Evolutionary conservation across 2,797 vertebrate genomes (phyloP), one percentile per base, ranked within the genome.

Genomic region (Pteropus rufus): DNA sequence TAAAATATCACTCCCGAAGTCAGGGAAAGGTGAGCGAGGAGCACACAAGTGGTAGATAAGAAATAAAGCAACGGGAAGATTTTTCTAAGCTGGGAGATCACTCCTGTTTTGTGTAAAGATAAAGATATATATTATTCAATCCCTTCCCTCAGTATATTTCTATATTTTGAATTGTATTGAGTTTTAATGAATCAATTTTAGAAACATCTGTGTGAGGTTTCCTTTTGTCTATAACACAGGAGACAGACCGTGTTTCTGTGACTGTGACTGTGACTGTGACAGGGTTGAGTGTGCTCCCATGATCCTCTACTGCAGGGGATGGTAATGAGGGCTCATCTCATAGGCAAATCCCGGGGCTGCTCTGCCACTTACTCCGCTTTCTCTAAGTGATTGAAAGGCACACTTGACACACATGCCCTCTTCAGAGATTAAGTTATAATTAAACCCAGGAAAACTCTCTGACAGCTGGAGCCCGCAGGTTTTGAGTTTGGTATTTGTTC

Each of bases 381-480:
- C 88, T 87, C 65, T 46, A 93, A 89, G 89, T 94, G 96, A 96
- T 65, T 91, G 96, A 95, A 91, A 95, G 91, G 92, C 77, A 77
- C 79, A 95, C 90, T 93, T 96, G 94, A 95, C 89, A 95, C 11
- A 86, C 44, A 92, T 60, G 24, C 94, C 73, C 44, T 98, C 96
- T 95, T 77, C 79, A 34, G 92, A 94, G 89, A 95, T 92, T 79
- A 39, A 58, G 92, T 91, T 96, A 2, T 85, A 97, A 98, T 58
- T 89, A 95, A 98, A 97, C 65, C 96, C 96, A 96, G 58, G 34
- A 96, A 97, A 76, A 86, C 84, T 14, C 96, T 49, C 83, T 81
- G 88, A 64, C 49, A 87, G 90, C 77, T 83, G 93, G 89, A 93
- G 10, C 67, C 44, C 10, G 9, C 72, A 80, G 73, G 39, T 81